Percentiles rank a stretch among this genome's conserved stretches.
phyloP scores from a whole-genome alignment of 2,888 invertebrate species.

The Nephrotoma guestfalica region DNA sequence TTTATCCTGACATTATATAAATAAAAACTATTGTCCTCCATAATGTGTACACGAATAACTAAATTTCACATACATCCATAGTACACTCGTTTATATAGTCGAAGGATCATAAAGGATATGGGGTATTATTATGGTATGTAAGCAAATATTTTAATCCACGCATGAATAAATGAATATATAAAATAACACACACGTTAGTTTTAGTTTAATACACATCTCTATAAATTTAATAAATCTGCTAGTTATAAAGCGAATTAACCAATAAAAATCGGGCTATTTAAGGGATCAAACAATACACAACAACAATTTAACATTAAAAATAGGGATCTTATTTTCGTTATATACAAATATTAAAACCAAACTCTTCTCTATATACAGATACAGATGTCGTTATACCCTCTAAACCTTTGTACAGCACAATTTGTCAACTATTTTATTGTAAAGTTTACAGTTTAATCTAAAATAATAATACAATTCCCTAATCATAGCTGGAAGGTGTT shows the following conservation, averaged over 20 bases:
- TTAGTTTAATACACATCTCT: not conserved
- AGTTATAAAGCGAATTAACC: not conserved
- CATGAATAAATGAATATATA: constrained; percentile 2
- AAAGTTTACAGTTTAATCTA: not conserved
- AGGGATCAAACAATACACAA: not conserved
- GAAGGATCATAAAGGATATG: not conserved
- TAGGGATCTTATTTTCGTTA: not conserved
- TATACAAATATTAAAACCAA: not conserved
- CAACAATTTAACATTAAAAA: not conserved
- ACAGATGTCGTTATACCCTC: not conserved
- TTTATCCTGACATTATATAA: not conserved
- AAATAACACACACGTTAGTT: not conserved
- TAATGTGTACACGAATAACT: not conserved
- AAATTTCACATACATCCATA: not conserved
- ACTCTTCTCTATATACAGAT: not conserved
- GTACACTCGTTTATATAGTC: not conserved
- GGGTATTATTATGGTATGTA: not conserved
- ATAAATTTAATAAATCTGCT: not conserved
- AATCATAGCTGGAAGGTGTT: not conserved
- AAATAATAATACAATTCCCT: not conserved
- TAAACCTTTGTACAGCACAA: not conserved
- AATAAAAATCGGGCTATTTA: not conserved
- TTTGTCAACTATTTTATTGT: not conserved
- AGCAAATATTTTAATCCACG: constrained; percentile 4
- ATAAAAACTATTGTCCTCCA: not conserved